Percentiles rank a stretch among this genome's conserved stretches.
Evolutionary conservation across 2,888 invertebrate genomes (phyloP).

Genomic region (Lycaena phlaeas): DNA sequence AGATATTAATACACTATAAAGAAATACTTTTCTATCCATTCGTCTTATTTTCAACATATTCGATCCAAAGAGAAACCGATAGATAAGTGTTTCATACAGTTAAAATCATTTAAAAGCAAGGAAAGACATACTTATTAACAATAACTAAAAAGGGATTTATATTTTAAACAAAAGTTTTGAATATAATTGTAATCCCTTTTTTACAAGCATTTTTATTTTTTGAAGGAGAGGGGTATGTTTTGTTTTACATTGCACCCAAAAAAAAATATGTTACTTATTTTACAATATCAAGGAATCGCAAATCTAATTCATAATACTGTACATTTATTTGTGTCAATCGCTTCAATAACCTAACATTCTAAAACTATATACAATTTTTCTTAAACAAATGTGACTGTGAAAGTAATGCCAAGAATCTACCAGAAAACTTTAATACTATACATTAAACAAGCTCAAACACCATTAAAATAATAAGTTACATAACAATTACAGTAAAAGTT

Average conservation of each 20-base stretch:
- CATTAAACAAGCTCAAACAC: neutral
- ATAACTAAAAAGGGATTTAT: neutral
- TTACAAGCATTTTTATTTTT: neutral
- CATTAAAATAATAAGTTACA: neutral
- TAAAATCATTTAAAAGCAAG: neutral
- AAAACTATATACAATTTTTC: slow-evolving; percentile 1
- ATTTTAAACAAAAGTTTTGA: neutral
- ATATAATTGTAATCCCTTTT: slow-evolving; percentile 1
- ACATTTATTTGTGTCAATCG: neutral
- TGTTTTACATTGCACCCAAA: neutral
- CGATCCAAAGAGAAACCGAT: neutral
- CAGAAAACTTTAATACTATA: neutral
- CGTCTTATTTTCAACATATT: neutral
- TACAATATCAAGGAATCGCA: neutral
- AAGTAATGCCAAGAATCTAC: neutral
- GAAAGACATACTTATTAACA: neutral
- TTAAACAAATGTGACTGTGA: neutral
- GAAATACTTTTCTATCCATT: slow-evolving; percentile 11
- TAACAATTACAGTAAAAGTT: slow-evolving; percentile 1
- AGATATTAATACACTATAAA: slow-evolving; percentile 4
- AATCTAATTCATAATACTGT: neutral
- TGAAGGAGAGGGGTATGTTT: neutral
- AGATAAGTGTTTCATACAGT: neutral
- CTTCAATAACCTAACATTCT: slow-evolving; percentile 2
- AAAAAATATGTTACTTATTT: neutral